These are phyloP conservation scores for Notechis scutatus DNA, from an alignment of 2,113 vertebrate species.

Conservation along the genomic window DNA sequence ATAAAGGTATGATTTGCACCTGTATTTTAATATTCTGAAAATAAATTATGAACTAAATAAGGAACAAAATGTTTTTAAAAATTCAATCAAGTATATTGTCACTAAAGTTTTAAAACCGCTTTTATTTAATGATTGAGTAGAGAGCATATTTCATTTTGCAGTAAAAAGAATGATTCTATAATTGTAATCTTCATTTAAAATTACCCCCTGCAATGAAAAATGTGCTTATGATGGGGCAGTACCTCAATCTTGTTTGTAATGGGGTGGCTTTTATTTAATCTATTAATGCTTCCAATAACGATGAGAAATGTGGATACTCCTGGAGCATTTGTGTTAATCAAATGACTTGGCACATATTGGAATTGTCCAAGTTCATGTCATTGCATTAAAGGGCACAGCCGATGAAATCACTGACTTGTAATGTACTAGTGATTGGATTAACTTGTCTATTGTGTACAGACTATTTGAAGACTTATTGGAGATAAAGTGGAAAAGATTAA, in stretches of 20 bases:
- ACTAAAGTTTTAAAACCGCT: slow-evolving; percentile 33
- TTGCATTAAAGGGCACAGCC: slow-evolving; percentile 52
- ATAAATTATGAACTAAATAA: slow-evolving; percentile 43
- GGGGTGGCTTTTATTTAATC: slow-evolving; percentile 45
- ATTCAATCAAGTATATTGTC: slow-evolving; percentile 41
- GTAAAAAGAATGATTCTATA: slow-evolving; percentile 22
- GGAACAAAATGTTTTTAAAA: slow-evolving; percentile 24
- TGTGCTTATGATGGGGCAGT: background rate
- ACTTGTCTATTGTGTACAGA: slow-evolving; percentile 48
- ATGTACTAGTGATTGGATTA: slow-evolving; percentile 60
- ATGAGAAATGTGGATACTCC: slow-evolving; percentile 25
- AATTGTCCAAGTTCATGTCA: slow-evolving; percentile 43
- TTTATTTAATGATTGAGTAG: slow-evolving; percentile 46
- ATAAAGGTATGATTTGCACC: slow-evolving; percentile 29
- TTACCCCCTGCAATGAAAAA: background rate
- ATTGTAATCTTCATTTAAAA: slow-evolving; percentile 7
- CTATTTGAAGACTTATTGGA: slow-evolving; percentile 57
- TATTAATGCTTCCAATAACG: slow-evolving; percentile 28
- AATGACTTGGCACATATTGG: slow-evolving; percentile 34
- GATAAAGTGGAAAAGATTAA: slow-evolving; percentile 58
- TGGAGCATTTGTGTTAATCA: slow-evolving; percentile 46
- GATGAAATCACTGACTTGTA: slow-evolving; percentile 51
- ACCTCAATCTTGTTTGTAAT: slow-evolving; percentile 26
- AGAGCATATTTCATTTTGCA: slow-evolving; percentile 30
- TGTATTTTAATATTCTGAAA: slow-evolving; percentile 43